Evolutionary conservation across 2,797 vertebrate species (phyloP).

Genomic region (Simalia tracyae): DNA sequence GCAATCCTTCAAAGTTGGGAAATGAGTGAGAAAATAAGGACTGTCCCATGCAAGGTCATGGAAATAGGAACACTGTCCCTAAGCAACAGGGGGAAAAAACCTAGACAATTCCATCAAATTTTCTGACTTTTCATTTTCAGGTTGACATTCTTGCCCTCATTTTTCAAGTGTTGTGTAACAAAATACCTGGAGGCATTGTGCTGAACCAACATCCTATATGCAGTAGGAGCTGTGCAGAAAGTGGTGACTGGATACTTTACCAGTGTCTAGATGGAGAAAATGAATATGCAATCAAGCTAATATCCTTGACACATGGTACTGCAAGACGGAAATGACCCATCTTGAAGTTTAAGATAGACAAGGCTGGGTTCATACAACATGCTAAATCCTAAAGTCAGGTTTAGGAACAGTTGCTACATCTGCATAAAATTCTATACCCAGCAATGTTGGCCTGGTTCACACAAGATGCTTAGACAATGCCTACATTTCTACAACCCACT

Average conservation of each 20-base stretch:
- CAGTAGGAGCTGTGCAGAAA: slow-evolving; percentile 80
- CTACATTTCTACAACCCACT: too few relatives aligned
- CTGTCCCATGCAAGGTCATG: background rate
- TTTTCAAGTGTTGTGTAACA: background rate
- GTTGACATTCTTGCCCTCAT: background rate
- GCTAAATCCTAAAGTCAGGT: background rate
- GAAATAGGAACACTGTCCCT: background rate
- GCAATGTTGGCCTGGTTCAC: background rate
- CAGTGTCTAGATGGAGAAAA: slow-evolving; percentile 71
- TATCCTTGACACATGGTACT: too few relatives aligned
- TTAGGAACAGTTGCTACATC: background rate
- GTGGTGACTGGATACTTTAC: slow-evolving; percentile 75
- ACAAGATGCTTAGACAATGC: too few relatives aligned
- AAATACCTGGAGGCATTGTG: slow-evolving; percentile 76
- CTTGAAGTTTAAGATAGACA: background rate
- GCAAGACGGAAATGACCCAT: background rate
- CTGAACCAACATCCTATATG: slow-evolving; percentile 78
- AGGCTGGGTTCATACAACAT: background rate
- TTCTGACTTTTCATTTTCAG: background rate
- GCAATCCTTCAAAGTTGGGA: background rate
- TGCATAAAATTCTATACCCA: background rate
- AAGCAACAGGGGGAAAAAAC: background rate
- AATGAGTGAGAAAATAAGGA: background rate
- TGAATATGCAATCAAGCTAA: background rate
- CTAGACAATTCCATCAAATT: background rate